Conservation (phyloP, 2,113 vertebrate species). For the Leiothrix lutea region DNA sequence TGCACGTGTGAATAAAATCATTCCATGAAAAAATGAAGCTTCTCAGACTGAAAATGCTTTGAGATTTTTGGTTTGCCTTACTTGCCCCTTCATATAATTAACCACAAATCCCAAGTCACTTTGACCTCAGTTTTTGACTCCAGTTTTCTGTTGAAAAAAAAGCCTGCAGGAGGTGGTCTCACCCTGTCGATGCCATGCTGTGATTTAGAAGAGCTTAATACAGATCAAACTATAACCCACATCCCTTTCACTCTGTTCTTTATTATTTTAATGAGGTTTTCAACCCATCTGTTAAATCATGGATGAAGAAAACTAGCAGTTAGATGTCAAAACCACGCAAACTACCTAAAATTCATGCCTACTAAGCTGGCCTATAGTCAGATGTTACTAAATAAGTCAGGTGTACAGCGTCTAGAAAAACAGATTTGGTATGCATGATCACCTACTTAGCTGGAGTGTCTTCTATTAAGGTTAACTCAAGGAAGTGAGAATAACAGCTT, state of each 20-base stretch:
- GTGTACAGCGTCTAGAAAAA: background rate
- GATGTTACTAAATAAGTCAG: constrained; percentile 29
- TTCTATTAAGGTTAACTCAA: constrained; percentile 26
- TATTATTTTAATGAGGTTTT: constrained; percentile 37
- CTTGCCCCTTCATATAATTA: background rate
- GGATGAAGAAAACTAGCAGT: constrained; percentile 34
- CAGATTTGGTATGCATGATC: constrained; percentile 39
- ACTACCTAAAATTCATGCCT: constrained; percentile 44
- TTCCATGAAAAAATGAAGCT: background rate
- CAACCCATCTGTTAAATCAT: constrained; percentile 14
- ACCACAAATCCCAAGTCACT: background rate
- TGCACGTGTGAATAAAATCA: background rate
- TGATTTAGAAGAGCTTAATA: constrained; percentile 1
- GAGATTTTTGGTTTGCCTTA: background rate
- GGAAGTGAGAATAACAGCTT: constrained; percentile 26
- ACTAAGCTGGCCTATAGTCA: constrained; percentile 9
- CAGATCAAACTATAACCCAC: background rate
- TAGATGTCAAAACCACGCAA: constrained; percentile 36
- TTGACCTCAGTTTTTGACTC: background rate
- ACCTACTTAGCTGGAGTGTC: constrained; percentile 7
- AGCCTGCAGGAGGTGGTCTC: background rate
- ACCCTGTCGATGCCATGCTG: background rate
- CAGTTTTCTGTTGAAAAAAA: background rate
- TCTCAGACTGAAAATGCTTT: background rate
- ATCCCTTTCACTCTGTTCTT: background rate